Conservation (phyloP, 1,140 invertebrate species). For the Ooceraea biroi region DNA sequence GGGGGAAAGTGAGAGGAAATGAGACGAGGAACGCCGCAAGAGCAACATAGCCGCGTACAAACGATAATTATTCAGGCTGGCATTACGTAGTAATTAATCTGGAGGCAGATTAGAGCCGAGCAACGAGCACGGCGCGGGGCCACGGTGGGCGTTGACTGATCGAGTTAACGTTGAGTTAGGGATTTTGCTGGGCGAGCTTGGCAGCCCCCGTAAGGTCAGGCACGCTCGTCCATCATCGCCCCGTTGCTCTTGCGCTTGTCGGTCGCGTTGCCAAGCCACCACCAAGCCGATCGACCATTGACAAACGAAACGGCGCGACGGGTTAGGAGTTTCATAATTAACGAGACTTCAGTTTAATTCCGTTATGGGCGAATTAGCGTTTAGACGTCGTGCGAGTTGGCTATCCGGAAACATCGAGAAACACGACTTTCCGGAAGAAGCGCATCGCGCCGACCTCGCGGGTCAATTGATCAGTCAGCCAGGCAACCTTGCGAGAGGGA, state of each 20-base stretch:
- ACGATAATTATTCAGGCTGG: slow-evolving; percentile 82
- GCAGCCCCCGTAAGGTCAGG: slow-evolving; percentile 81
- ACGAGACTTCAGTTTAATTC: slow-evolving; percentile 86
- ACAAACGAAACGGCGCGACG: slow-evolving; percentile 71
- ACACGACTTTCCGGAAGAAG: slow-evolving; percentile 3
- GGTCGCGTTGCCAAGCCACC: slow-evolving; percentile 15
- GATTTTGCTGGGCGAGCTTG: slow-evolving; percentile 82
- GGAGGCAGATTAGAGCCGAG: slow-evolving; percentile 82
- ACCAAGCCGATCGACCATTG: slow-evolving; percentile 51
- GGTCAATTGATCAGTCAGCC: slow-evolving; percentile 35
- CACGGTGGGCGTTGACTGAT: slow-evolving; percentile 83
- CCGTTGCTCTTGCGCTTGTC: slow-evolving; percentile 57
- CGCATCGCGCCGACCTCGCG: slow-evolving; percentile 12
- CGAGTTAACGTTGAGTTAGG: slow-evolving; percentile 85
- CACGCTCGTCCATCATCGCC: slow-evolving; percentile 85
- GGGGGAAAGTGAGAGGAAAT: slow-evolving; percentile 1
- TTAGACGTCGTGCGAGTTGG: slow-evolving; percentile 48
- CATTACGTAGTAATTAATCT: slow-evolving; percentile 85
- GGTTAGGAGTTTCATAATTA: slow-evolving; percentile 84
- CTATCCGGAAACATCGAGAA: slow-evolving; percentile 38
- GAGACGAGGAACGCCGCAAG: slow-evolving; percentile 34
- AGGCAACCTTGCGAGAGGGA: slow-evolving; percentile 59
- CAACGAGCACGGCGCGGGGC: slow-evolving; percentile 59
- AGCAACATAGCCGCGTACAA: slow-evolving; percentile 65
- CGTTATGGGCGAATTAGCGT: slow-evolving; percentile 82